Evolutionary conservation across 2,113 vertebrate species (phyloP).

Genomic region (Pluvialis apricaria): DNA sequence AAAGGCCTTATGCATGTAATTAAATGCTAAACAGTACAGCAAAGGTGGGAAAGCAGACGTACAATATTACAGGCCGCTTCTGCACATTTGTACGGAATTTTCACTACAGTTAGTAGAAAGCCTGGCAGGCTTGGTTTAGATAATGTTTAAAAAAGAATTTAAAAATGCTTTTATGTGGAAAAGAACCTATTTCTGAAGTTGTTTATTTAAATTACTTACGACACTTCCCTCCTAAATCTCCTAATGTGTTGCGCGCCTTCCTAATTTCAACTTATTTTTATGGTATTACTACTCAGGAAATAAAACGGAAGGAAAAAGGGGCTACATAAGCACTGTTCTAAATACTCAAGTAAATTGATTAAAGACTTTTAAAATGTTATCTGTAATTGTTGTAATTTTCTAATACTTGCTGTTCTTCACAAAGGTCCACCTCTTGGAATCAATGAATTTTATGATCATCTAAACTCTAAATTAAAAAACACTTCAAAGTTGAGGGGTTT

Average conservation of each 20-base stretch:
- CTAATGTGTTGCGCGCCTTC: neutral
- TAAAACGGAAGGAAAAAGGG: neutral
- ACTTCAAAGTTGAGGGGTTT: neutral
- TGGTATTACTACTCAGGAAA: neutral
- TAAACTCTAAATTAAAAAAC: neutral
- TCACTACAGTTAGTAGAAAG: neutral
- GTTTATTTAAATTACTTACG: neutral
- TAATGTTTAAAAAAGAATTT: neutral
- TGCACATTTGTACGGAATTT: neutral
- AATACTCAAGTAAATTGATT: neutral
- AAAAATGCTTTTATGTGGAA: neutral
- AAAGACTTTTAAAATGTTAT: neutral
- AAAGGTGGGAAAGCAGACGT: neutral
- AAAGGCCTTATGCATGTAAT: neutral
- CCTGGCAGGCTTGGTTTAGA: neutral
- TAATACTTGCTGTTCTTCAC: neutral
- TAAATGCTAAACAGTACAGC: neutral
- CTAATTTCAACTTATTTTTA: neutral
- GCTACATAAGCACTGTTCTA: neutral
- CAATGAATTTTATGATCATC: neutral
- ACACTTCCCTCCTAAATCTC: neutral
- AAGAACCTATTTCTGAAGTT: neutral
- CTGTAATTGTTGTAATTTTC: neutral
- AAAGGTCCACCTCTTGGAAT: neutral
- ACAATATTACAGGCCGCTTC: neutral